Conservation (phyloP, 2,888 invertebrate species). For the Tridacna crocea region DNA sequence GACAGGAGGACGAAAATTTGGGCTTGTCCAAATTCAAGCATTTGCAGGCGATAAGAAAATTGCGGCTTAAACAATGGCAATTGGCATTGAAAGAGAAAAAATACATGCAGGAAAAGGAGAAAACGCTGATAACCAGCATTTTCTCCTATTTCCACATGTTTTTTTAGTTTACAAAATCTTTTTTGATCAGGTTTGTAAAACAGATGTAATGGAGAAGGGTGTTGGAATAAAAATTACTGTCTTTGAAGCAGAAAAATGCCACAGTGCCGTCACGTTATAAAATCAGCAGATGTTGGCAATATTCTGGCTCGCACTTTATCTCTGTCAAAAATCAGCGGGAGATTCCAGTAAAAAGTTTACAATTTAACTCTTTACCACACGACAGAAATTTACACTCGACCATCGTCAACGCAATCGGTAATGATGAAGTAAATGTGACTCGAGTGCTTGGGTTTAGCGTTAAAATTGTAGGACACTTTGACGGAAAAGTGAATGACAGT, state of each 20-base stretch:
- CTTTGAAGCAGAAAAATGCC: conserved; percentile 1
- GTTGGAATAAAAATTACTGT: background rate
- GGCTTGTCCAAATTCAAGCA: too few relatives aligned
- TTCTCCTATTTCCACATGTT: too few relatives aligned
- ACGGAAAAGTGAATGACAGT: background rate
- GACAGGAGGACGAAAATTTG: too few relatives aligned
- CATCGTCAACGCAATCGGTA: conserved; percentile 2
- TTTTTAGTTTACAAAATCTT: too few relatives aligned
- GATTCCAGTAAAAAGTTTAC: conserved; percentile 8
- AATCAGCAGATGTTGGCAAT: conserved; percentile 31
- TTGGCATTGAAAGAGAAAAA: too few relatives aligned
- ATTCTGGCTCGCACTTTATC: conserved; percentile 26
- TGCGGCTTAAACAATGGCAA: too few relatives aligned
- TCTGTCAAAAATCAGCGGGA: conserved; percentile 33
- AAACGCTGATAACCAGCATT: background rate
- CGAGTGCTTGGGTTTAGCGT: background rate
- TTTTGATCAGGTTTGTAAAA: background rate
- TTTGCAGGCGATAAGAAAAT: too few relatives aligned
- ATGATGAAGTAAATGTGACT: background rate
- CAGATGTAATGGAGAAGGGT: background rate
- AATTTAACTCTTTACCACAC: background rate
- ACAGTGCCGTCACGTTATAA: background rate
- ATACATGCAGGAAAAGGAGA: too few relatives aligned
- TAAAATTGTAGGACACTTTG: background rate
- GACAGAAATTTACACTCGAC: background rate